These are phyloP conservation scores for Arizona elegans DNA, from an alignment of 2,113 vertebrate species.

Conservation along the genomic window DNA sequence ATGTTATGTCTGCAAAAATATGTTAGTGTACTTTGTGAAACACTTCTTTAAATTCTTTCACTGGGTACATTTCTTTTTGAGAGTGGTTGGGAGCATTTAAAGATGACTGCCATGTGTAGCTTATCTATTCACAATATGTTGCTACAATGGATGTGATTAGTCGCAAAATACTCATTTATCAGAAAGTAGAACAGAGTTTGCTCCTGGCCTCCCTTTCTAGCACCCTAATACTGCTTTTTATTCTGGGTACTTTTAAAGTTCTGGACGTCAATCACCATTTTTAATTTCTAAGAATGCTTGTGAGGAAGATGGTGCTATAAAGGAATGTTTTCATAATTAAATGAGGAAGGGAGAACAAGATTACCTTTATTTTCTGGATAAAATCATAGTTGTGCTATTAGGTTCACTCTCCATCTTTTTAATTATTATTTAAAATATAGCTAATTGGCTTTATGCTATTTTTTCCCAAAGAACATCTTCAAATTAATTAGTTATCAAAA, in stretches of 20 bases:
- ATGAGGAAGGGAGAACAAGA: neutral
- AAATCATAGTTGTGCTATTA: neutral
- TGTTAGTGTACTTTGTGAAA: neutral
- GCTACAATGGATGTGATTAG: neutral
- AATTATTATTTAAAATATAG: neutral
- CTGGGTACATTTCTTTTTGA: neutral
- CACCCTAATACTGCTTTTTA: neutral
- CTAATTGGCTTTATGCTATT: neutral
- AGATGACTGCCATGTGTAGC: neutral
- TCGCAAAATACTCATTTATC: neutral
- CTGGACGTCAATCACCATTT: neutral
- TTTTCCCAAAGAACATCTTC: neutral
- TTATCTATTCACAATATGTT: neutral
- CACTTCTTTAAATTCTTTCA: neutral
- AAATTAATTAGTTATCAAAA: neutral
- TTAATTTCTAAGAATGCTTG: neutral
- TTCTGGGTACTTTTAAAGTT: neutral
- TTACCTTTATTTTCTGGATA: neutral
- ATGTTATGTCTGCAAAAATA: neutral
- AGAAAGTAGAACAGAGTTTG: neutral
- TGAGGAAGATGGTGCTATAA: neutral
- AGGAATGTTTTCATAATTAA: neutral
- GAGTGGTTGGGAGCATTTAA: neutral
- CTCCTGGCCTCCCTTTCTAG: neutral
- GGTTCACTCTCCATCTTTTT: neutral